phyloP scores from a whole-genome alignment of 2,113 vertebrate species.

The Pedetes capensis region DNA sequence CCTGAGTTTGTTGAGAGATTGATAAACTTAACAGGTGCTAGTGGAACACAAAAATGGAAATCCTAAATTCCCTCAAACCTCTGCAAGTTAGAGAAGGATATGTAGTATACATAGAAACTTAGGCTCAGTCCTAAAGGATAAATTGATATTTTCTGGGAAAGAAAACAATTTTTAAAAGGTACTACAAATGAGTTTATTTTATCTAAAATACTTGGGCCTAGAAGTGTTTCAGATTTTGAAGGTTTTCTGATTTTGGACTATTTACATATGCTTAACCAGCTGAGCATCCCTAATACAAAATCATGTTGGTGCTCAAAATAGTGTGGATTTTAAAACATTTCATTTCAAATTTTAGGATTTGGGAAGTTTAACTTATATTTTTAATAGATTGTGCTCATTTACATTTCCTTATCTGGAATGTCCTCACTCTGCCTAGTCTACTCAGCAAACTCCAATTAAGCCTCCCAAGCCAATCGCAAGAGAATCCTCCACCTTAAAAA shows the following conservation, averaged over 20 bases:
- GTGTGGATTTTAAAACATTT: neutral
- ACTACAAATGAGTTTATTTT: neutral
- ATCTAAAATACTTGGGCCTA: neutral
- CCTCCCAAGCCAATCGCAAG: neutral
- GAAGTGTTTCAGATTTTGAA: neutral
- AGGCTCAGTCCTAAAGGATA: neutral
- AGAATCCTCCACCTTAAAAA: neutral
- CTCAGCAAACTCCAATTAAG: neutral
- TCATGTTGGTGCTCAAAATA: neutral
- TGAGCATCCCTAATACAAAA: neutral
- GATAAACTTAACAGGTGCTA: neutral
- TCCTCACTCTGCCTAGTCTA: neutral
- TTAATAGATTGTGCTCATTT: neutral
- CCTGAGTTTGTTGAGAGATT: neutral
- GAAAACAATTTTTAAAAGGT: neutral
- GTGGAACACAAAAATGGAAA: slow-evolving; percentile 21
- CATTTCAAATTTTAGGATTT: neutral
- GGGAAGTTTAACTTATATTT: neutral
- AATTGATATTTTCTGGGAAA: neutral
- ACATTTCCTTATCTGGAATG: neutral
- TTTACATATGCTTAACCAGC: neutral
- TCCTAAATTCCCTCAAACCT: neutral
- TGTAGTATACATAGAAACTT: neutral
- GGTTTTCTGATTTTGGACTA: neutral
- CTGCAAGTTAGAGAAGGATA: neutral